phyloP scores from a whole-genome alignment of 2,113 vertebrate species.

The Sitta europaea region DNA sequence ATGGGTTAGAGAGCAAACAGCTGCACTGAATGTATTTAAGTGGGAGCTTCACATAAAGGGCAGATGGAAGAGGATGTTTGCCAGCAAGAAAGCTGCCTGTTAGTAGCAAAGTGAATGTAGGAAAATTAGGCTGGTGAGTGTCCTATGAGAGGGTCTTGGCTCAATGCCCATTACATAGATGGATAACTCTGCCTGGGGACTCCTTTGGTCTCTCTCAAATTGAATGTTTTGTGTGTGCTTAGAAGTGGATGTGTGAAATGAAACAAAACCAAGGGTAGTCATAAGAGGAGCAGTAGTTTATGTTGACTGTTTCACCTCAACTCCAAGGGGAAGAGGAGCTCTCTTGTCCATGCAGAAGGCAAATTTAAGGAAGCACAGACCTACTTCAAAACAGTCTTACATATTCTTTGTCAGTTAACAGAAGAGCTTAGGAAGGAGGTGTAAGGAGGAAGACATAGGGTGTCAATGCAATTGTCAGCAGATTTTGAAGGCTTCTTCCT shows the following conservation, averaged over 20 bases:
- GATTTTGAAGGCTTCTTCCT: neutral
- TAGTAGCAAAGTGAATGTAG: neutral
- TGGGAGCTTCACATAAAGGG: neutral
- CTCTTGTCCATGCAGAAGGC: neutral
- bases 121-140: neutral
- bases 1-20: neutral
- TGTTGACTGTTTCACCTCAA: neutral
- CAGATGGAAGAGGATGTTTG: neutral
- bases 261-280: neutral
- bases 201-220: neutral
- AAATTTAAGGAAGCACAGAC: neutral
- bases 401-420: neutral
- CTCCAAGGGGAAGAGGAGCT: neutral
- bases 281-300: neutral
- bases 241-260: neutral
- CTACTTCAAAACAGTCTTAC: neutral
- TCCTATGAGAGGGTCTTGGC: rapidly evolving
- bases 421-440: neutral
- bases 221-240: neutral
- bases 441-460: neutral
- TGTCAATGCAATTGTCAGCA: rapidly evolving
- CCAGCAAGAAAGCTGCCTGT: neutral
- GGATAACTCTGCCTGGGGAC: neutral
- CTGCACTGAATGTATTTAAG: neutral
- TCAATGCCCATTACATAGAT: neutral